Base-by-base conservation (phyloP, 2,797 vertebrate genomes). In the Sebastes ruberrimus region DNA sequence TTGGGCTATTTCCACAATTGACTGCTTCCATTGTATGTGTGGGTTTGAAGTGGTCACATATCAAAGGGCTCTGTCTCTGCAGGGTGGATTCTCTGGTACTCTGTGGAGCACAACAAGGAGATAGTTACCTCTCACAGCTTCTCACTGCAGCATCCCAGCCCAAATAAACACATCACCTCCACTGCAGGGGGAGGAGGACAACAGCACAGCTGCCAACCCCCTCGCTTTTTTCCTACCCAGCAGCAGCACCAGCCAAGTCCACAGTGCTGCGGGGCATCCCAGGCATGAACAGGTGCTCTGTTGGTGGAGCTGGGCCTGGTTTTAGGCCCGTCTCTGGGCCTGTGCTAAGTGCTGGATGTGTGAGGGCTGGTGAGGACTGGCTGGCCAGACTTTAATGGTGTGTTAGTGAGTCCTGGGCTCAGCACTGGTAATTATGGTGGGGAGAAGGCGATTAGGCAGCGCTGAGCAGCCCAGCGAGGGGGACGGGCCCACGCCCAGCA, bases 401-500 rank as follows among this genome's bases (percentile, higher is more conserved):
- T 93, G 90, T 87, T 92, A 93, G 91, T 90, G 95, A 94, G 90
- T 93, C 91, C 78, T 78, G 87, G 90, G 93, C 95, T 94, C 83
- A n/a, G 91, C 88, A 63, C 93, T 90, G 90, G 96, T 97, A 98
- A 98, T 98, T 99, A 97, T 92, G 96, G 94, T 95, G 93, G 94
- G 95, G 96, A 97, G 95, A 96, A 97, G 96, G 95, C 96, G 96
- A 97, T 97, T 97, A 97, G 96, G 96, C 96, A 95, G 95, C 87
- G 92, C 96, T 96, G 96, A 97, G 96, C 96, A 92, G 94, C 95
- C 94, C 96, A 96, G 95, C 95, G 82, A 97, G 97, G 96, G 96
- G 95, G 96, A 96, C 93, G 92, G 97, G 96, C 96, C 96, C 95
- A 96, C 94, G 95, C 97, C 96, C 97, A 97, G 96, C 95, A 82